Base-by-base conservation (phyloP, 2,113 vertebrate species). In the Scomber colias region DNA sequence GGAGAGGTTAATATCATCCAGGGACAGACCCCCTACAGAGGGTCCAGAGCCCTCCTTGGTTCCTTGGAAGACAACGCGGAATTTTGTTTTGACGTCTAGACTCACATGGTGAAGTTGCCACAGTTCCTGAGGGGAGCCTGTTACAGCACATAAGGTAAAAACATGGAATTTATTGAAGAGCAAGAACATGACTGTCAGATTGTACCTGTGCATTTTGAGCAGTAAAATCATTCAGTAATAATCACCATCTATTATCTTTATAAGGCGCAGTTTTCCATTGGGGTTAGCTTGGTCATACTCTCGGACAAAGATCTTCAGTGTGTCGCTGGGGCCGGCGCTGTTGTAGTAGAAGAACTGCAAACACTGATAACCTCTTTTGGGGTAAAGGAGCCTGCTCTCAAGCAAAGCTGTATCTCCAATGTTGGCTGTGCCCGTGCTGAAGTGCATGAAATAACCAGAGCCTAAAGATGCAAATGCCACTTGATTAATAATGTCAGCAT, bases 1-100 rank as follows among this genome's bases (percentile, higher is more conserved):
- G 0, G 97, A 97, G 12, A 98, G 93, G 89, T 97, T 99, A 84
- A 99, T 96, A 80, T 99, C 97, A 1, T 99, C 97, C 64, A 98
- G 91, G 11, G 98, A 98, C 50, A 98, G 86, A 9, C 97, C 97
- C 16, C 97, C 97, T 0, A 31, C 6, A 2, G 94, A 89, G 1
- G 66, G 0, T 69, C 49, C 51, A 0, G 87, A 81, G 2, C 24
- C 51, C 30, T 84, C 92, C 90, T 90, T 96, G 48, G 88, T n/a
- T 0, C 96, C 97, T 95, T 95, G 67, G 86, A 98, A 98, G 24
- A 96, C 91, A 4, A 98, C 93, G 1, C 96, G 87, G 88, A 98
- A 99, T 92, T 97, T 97, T 9, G 24, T 94, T 1, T 86, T 91
- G 50, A 85, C 90, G 0, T 94, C 86, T 73, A 99, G 75, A 49